Percentiles rank a stretch among this genome's conserved stretches.
Evolutionary conservation across 1,140 invertebrate genomes (phyloP).

Genomic region (Pseudomyrmex sp.): DNA sequence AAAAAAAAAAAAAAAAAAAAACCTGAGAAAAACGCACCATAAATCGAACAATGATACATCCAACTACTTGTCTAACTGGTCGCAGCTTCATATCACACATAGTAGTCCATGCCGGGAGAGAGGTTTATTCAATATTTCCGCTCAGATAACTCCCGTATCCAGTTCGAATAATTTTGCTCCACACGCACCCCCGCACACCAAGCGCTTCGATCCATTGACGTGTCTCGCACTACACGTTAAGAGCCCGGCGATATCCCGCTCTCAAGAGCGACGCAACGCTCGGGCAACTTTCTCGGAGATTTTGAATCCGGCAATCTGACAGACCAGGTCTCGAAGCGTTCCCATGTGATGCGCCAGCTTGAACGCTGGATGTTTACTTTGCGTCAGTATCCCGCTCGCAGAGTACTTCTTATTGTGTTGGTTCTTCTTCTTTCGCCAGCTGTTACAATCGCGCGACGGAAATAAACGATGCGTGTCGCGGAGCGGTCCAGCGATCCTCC

Average conservation of each 20-base stretch:
- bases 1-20: too few relatives aligned
- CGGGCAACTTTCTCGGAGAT: not conserved
- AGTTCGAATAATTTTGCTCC: conserved; percentile 9
- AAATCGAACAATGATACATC: conserved; percentile 8
- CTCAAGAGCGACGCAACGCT: not conserved
- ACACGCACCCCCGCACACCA: conserved; percentile 44
- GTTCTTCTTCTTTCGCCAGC: not conserved
- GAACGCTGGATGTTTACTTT: not conserved
- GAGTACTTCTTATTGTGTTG: not conserved
- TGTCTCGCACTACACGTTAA: conserved; percentile 30
- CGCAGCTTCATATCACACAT: conserved; percentile 20
- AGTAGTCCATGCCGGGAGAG: conserved; percentile 10
- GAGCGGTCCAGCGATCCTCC: not conserved
- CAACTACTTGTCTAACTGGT: conserved; percentile 38
- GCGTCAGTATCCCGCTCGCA: not conserved
- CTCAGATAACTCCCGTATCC: conserved; percentile 20
- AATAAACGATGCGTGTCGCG: not conserved
- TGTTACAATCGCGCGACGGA: conserved; percentile 28
- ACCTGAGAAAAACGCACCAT: conserved; percentile 21
- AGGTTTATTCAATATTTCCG: not conserved
- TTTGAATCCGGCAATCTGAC: not conserved
- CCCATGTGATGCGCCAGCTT: not conserved
- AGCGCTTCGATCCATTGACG: conserved; percentile 44
- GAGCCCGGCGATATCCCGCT: conserved; percentile 10
- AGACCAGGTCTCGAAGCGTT: not conserved